Evolutionary conservation across 37 sponge, comb jelly and placozoan species (phyloP), one percentile per base, ranked within the genome.

Genomic region (Oopsacas minuta): DNA sequence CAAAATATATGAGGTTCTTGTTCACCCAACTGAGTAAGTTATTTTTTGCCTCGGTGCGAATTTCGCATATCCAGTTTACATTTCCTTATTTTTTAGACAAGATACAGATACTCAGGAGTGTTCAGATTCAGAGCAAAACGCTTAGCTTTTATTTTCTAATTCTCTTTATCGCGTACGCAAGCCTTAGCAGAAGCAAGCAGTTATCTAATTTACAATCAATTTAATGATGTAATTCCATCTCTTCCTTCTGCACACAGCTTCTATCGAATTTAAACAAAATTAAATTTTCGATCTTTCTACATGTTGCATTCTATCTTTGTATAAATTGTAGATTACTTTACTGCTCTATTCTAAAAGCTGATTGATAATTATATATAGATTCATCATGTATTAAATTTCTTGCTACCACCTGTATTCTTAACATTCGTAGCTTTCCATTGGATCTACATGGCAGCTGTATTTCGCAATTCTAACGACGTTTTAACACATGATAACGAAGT

Each of bases 281-380:
- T 61, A 25, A 61, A n/a, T 61, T 61, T 61, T 61, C 75, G 75
- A 61, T 61, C 20, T 61, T 61, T n/a, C 30, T 61, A 61, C 75
- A n/a, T 61, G 75, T 25, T 61, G 75, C 75, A 61, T 61, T 25
- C 20, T 61, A 25, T 61, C 75, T 61, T 61, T 61, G 75, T 61
- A 61, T 61, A 61, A 61, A 61, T 61, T 61, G 75, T 61, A 61
- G 75, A 61, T 61, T 61, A 61, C 20, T n/a, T 61, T 25, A 61
- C 75, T 61, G 75, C 75, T 61, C 20, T 61, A 61, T 61, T n/a
- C 30, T 46, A 25, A 61, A 61, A n/a, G 75, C 75, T 61, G 75
- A 61, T 61, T 61, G 7, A 61, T 61, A 34, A 25, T 61, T 32
- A 17, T 17, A 32, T 32, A 32, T 32, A 34, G 28, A 32, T 61